Base-by-base conservation (phyloP, 1,140 invertebrate species). In the Mycetomoellerius zeteki region DNA sequence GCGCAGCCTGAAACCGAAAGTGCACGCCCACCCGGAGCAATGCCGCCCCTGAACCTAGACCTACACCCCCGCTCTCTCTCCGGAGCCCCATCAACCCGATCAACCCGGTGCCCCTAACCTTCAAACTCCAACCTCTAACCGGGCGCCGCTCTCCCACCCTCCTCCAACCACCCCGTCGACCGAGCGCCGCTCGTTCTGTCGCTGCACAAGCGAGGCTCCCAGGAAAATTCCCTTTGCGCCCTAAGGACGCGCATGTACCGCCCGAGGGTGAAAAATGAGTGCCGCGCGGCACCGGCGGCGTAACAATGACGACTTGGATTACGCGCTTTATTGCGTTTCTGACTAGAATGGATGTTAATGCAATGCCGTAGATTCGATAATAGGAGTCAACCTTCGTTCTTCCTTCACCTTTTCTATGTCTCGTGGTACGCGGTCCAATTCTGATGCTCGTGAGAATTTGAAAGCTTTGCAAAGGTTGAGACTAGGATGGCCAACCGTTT, bases 61-160 rank as follows among this genome's bases (percentile, higher is more conserved):
- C 94, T 94, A 94, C 92, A 94, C 91, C 90, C 91, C 91, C 90
- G 89, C 85, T 90, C 91, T 54, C 77, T 69, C 64, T 30, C 10
- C 87, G 75, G 80, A 88, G 89, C 91, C 93, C 92, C 93, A 16
- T 69, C 65, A 94, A 81, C 77, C 77, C 93, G 91, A 93, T 94
- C 94, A 94, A 93, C 91, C 91, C 93, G 90, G 87, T 93, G 94
- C 92, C 94, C 94, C 93, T 94, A 95, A 94, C 94, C 94, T 94
- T 94, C 94, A 92, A 89, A 92, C 77, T 58, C 87, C 85, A 82
- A 50, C 84, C 82, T 80, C 85, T 62, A 65, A 84, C 64, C 62
- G 43, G 27, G 27, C 65, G 54, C 64, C 80, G 33, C 65, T 87
- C 85, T 75, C 65, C 72, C 72, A 71, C 80, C 72, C 58, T 30